Base-by-base conservation (phyloP, 1,140 invertebrate genomes). In the Eulimnadia texana region DNA sequence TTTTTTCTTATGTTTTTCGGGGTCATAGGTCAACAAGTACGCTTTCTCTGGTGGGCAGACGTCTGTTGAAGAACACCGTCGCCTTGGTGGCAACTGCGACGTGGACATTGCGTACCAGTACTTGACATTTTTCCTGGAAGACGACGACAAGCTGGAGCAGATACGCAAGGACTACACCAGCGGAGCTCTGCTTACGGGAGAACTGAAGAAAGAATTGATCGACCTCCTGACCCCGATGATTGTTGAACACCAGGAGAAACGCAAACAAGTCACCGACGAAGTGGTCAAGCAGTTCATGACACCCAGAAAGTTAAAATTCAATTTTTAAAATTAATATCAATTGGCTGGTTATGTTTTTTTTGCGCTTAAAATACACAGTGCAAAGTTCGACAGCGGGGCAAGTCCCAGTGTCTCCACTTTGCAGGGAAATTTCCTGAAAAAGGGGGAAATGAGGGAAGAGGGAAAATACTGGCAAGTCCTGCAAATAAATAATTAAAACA, bases 81-180 rank as follows among this genome's bases (percentile, higher is more conserved):
- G 84, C 71, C 74, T 85, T 51, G 95, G 97, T 33, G 97, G 96
- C 2, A 88, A 98, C 73, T 96, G 94, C 71, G 88, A 92, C 66
- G 81, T 99, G 2, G 97, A 99, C 76, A 87, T 94, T 58, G 88
- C 93, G 0, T 99, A 84, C 76, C 94, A 99, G 72, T 96, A 98
- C 78, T 75, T 99, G 1, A 84, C 78, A 51, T 98, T 97, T 74
- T 99, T 99, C 77, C 69, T 98, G 52, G 93, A 98, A 64, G 92
- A 98, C 77, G 95, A 98, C 74, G 82, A 85, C 0, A 82, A 82
- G 72, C 74, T 99, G 60, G 87, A 87, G 68, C 72, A 93, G 72
- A 87, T 97, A 65, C 76, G 79, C 72, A 73, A 82, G 80, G 81
- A 85, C 56, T 99, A 99, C 70, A 82, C 86, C 33, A 89, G 82